Evolutionary conservation across 2,797 vertebrate genomes (phyloP), one percentile per base, ranked within the genome.

Genomic region (Arnoldichthys spilopterus): DNA sequence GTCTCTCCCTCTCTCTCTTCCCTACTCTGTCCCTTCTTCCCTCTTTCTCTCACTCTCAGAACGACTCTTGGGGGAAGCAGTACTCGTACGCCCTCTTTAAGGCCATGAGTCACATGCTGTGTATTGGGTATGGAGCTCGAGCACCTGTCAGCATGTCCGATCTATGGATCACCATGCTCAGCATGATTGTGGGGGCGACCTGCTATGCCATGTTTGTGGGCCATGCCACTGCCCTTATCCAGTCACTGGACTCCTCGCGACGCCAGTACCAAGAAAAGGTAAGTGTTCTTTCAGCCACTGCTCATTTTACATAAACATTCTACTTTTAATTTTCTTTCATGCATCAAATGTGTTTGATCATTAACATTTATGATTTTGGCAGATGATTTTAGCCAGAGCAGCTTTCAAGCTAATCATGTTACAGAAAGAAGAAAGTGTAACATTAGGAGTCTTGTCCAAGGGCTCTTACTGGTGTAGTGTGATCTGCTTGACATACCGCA

Each of bases 121-220:
- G 97, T 85, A 98, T 98, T 0, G 97, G 97, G 6, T 98, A 98
- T 0, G 97, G 97, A 63, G 92, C 96, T 49, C 97, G 98, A 86
- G 97, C 97, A 0, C 97, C 97, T 0, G 96, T 98, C 92, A 96
- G 97, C 92, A 97, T 97, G 96, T 96, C 97, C 0, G 97, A 99
- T 89, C 96, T 99, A 92, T 99, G 97, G 97, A 92, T 98, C 37
- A 98, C 97, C n/a, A 99, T 99, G 97, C 93, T 99, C 37, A 99
- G 97, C 84, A 99, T 99, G 97, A 99, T 99, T 0, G 96, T 99
- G 18, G 97, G 97, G 0, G 97, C 97, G 88, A 98, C 97, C 72
- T 99, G 97, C 91, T 98, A 98, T 0, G 97, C 97, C 92, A 98
- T 98, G 97, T 99, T 99, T 91, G 98, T 99, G 11, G 97, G 97